Evolutionary conservation across 2,113 vertebrate species (phyloP).

Genomic region (Bos indicus): DNA sequence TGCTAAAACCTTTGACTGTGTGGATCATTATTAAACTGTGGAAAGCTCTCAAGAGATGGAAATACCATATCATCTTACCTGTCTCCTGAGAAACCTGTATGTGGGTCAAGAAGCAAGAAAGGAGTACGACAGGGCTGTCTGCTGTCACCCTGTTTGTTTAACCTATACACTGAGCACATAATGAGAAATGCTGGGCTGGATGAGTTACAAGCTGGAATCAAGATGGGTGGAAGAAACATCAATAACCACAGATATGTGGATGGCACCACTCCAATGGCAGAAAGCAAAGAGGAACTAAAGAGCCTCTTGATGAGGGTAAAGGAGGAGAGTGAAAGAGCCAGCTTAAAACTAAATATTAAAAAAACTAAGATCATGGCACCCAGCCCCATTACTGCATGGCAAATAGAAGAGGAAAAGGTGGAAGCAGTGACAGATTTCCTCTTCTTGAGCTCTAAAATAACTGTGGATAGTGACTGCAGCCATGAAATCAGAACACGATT

Average conservation of each 20-base stretch:
- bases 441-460: neutral
- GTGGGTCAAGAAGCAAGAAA: neutral
- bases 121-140: neutral
- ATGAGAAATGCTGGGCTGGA: neutral
- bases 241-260: neutral
- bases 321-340: neutral
- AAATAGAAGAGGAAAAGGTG: neutral
- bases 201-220: neutral
- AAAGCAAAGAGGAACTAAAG: neutral
- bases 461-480: neutral
- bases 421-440: neutral
- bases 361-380: neutral
- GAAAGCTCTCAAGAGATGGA: neutral
- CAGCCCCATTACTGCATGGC: neutral
- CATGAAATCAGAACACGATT: neutral
- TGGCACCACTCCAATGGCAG: neutral
- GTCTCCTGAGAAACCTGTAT: neutral
- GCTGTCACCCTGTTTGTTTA: neutral
- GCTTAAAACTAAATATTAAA: neutral
- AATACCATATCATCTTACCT: neutral
- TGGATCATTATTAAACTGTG: neutral
- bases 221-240: neutral
- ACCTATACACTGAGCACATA: neutral
- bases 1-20: neutral
- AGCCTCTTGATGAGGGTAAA: neutral